Conservation (phyloP, 2,888 invertebrate species). For the Drosophila formosana region DNA sequence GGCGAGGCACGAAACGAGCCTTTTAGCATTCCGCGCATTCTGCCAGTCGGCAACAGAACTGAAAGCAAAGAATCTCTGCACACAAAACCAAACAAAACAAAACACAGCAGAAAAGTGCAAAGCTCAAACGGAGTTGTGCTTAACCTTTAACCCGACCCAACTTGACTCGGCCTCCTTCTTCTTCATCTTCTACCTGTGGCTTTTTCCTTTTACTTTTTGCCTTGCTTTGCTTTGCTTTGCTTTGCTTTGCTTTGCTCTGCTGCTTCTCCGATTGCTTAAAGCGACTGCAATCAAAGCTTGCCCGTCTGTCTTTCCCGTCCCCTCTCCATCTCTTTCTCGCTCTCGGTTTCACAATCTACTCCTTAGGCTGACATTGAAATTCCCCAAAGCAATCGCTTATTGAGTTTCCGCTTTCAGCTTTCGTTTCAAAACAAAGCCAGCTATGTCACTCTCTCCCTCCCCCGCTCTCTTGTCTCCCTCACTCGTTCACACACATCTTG, state of each 20-base stretch:
- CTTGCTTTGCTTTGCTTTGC: not conserved
- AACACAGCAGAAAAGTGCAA: conserved; percentile 10
- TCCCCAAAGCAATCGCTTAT: conserved; percentile 3
- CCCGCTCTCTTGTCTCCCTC: not conserved
- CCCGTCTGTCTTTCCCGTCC: not conserved
- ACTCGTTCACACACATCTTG: not conserved
- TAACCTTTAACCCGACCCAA: conserved; percentile 54
- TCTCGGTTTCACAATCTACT: conserved; percentile 4
- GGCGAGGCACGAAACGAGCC: conserved; percentile 48
- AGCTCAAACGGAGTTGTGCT: conserved; percentile 52
- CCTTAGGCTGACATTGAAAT: conserved; percentile 12
- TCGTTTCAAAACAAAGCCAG: not conserved
- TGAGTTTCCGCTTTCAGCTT: conserved; percentile 2
- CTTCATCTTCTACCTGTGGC: conserved; percentile 41
- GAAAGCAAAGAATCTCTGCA: conserved; percentile 27
- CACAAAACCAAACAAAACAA: not conserved
- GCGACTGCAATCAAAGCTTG: conserved; percentile 5
- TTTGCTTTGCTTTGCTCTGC: not conserved
- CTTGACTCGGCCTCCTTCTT: not conserved
- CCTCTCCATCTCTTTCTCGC: not conserved
- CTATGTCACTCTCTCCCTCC: not conserved
- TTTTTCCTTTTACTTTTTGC: not conserved
- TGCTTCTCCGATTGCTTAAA: not conserved
- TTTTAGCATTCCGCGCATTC: conserved; percentile 75
- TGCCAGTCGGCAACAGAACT: conserved; percentile 47